phyloP scores from a whole-genome alignment of 2,113 vertebrate species.

The Cnemophilus loriae region DNA sequence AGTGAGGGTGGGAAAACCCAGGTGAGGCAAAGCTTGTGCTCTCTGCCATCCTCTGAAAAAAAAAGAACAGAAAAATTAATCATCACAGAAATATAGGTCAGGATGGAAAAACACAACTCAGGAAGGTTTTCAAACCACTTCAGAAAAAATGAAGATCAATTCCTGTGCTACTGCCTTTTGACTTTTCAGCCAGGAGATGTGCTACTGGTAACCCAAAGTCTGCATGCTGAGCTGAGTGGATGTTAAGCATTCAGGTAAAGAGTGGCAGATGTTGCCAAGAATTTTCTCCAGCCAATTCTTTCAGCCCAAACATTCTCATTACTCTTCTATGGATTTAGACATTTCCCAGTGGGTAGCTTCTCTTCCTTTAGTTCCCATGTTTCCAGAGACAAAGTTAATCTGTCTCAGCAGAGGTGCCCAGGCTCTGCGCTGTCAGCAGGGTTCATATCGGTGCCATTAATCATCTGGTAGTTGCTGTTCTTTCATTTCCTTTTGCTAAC shows the following conservation, averaged over 20 bases:
- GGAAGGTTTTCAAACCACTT: neutral
- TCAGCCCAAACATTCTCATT: neutral
- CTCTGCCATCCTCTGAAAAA: neutral
- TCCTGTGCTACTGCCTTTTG: neutral
- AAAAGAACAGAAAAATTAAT: neutral
- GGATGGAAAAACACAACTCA: neutral
- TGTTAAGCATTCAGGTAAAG: neutral
- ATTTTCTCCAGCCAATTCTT: neutral
- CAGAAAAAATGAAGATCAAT: neutral
- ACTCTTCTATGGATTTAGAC: neutral
- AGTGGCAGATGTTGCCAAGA: neutral
- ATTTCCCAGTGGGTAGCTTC: neutral
- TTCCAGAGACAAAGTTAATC: neutral
- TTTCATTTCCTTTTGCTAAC: neutral
- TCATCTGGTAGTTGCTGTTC: neutral
- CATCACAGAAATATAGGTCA: neutral
- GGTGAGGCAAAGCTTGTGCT: fast-evolving
- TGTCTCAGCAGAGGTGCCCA: neutral
- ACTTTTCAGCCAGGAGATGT: neutral
- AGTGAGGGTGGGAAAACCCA: neutral
- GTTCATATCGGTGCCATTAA: neutral
- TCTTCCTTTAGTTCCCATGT: neutral
- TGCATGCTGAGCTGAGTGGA: neutral
- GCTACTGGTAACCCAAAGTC: neutral
- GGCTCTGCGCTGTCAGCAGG: neutral